Base-by-base conservation (phyloP, 2,888 invertebrate genomes). In the Drosophila acutilabella region DNA sequence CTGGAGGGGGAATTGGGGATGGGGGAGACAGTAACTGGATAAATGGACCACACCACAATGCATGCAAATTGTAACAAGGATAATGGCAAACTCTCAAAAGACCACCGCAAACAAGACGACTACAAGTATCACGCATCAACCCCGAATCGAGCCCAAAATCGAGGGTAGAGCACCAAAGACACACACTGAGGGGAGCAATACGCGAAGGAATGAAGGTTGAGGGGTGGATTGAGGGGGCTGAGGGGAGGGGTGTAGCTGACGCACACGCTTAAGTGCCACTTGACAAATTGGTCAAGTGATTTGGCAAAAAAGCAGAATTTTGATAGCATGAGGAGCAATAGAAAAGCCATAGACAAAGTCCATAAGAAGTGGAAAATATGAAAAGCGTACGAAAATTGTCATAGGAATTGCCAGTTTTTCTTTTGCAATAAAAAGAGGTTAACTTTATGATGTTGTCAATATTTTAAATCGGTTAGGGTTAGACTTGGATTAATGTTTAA, bases 261-360 rank as follows among this genome's bases (percentile, higher is more conserved):
- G 77, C 71, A 83, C 80, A 81, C 81, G 75, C 80, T 80, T 87
- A 87, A 87, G 80, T 86, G 86, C 80, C 88, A 91, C 88, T 90
- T 90, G 90, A 90, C 89, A 91, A 91, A 91, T 91, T 91, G 91
- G 89, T 90, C 91, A 91, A 91, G 89, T 91, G 90, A 91, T 91
- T 91, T 90, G 72, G 84, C 88, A 89, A 86, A 88, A 90, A 84
- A 76, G 65, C 62, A 65, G 60, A 48, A 52, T 8, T 50, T 11
- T n/a, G 30, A 26, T 26, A 38, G 58, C 44, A 41, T 42, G 36
- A 20, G 44, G 47, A 42, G 54, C 36, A 42, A 59, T 50, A 59
- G 64, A 58, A 64, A 61, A 58, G 41, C 56, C 52, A 80, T 64
- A 61, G 33, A 44, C 33, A 44, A 54, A 44, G 54, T n/a, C 20